These are phyloP conservation scores for Haliaeetus leucogaster DNA, from an alignment of 2,113 vertebrate genomes.

Conservation along the genomic window DNA sequence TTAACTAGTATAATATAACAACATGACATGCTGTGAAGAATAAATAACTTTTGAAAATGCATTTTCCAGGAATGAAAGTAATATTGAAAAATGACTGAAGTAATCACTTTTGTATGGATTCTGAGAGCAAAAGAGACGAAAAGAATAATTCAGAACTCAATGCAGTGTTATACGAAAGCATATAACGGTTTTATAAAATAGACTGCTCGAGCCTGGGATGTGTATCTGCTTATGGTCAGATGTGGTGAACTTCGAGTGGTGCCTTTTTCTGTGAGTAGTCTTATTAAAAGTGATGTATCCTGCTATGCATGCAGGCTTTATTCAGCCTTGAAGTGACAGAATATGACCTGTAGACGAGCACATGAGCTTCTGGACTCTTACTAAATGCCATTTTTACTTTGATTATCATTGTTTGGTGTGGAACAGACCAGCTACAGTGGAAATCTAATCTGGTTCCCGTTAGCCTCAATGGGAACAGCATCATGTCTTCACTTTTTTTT, in stretches of 20 bases:
- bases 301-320: neutral
- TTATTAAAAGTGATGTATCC: neutral
- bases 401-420: neutral
- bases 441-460: constrained; percentile 1
- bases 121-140: constrained; percentile 62
- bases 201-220: neutral
- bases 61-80: constrained; percentile 77
- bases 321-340: constrained; percentile 17
- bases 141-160: constrained; percentile 69
- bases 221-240: neutral
- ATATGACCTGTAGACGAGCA: constrained; percentile 28
- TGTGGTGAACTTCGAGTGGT: constrained; percentile 3
- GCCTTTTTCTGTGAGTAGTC: neutral
- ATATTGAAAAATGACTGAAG: constrained; percentile 79
- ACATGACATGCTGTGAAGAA: constrained; percentile 76
- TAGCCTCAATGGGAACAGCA: neutral
- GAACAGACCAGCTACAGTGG: neutral
- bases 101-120: constrained; percentile 78
- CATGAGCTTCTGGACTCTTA: neutral
- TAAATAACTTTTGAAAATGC: constrained; percentile 81
- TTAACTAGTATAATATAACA: constrained; percentile 80
- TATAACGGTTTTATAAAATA: neutral
- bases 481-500: neutral
- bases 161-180: neutral
- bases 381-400: constrained; percentile 26